Evolutionary conservation across 1,140 invertebrate genomes (phyloP), one percentile per base, ranked within the genome.

Genomic region (Coelopa frigida): DNA sequence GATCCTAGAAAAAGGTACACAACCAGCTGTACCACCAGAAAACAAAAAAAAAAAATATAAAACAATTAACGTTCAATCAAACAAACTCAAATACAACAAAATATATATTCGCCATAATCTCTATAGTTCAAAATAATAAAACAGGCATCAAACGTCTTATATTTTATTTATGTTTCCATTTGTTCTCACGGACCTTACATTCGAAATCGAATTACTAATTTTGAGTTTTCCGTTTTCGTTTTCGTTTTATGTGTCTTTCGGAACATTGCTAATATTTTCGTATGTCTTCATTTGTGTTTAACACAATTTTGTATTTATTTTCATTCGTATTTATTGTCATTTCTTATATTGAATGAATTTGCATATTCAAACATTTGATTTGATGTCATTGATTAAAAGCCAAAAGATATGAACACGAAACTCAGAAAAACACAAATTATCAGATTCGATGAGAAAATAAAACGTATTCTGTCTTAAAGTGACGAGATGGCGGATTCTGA

Each of bases 1-100:
- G 91, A 94, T 82, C 82, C 89, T 79, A 89, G 92, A 83, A 90
- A 90, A 87, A 93, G 90, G 91, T 94, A 91, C 78, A 71, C 77
- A 60, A 56, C 59, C 46, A 61, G 57, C 52, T 58, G 58, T 61
- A 59, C 57, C 47, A 48, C 48, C 40, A 44, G 43, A 48, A 33
- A 58, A 60, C 55, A 51, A 46, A 33, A 17, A 49, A 49, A 48
- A 48, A 49, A 50, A 44, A 44, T 37, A 23, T 41, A 53, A 55
- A 55, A 51, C 36, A 47, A 50, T 49, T 26, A 37, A 15, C 50
- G 45, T 32, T 35, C 32, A 54, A 48, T 51, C 39, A 49, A 57
- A 45, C 57, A 52, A 53, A 43, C 48, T 49, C 37, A 36, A 50
- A 54, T 48, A 51, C 46, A 49, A 52, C 48, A 55, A 52, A 55